Conservation (phyloP, 2,888 invertebrate genomes). For the Catocala fraxini region DNA sequence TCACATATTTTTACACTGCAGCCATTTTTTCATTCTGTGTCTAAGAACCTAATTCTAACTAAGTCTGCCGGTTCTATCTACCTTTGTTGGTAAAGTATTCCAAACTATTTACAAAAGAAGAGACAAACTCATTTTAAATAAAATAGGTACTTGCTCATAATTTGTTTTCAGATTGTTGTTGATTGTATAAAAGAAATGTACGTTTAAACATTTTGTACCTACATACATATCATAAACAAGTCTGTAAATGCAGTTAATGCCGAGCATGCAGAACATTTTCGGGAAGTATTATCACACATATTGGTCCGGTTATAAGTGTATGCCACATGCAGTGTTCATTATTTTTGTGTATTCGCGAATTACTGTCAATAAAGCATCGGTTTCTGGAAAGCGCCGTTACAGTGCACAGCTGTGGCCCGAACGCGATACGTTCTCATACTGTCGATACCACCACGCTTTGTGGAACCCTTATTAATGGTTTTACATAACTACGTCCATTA, state of each 20-base stretch:
- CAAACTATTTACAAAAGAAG: too few relatives aligned
- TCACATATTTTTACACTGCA: conserved; percentile 23
- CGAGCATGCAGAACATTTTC: conserved; percentile 45
- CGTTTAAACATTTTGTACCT: too few relatives aligned
- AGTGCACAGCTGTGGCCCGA: conserved; percentile 72
- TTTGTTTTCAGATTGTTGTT: too few relatives aligned
- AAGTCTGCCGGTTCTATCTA: too few relatives aligned
- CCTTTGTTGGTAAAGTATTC: too few relatives aligned
- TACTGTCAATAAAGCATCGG: conserved; percentile 76
- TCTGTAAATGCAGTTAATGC: conserved; percentile 49
- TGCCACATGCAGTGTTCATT: conserved; percentile 69
- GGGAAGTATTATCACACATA: conserved; percentile 57
- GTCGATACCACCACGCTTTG: conserved; percentile 34
- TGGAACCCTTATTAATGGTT: conserved; percentile 44
- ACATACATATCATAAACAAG: conserved; percentile 45
- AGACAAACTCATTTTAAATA: too few relatives aligned
- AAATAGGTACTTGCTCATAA: too few relatives aligned
- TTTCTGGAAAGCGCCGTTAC: conserved; percentile 73
- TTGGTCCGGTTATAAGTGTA: conserved; percentile 52
- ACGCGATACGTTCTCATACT: conserved; percentile 50
- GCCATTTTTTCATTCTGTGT: neutral
- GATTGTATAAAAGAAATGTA: too few relatives aligned
- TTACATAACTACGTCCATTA: conserved; percentile 25
- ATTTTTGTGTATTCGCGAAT: conserved; percentile 73
- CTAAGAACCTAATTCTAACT: too few relatives aligned